Evolutionary conservation across 2,888 invertebrate species (phyloP).

Genomic region (Andrena haemorrhoa): DNA sequence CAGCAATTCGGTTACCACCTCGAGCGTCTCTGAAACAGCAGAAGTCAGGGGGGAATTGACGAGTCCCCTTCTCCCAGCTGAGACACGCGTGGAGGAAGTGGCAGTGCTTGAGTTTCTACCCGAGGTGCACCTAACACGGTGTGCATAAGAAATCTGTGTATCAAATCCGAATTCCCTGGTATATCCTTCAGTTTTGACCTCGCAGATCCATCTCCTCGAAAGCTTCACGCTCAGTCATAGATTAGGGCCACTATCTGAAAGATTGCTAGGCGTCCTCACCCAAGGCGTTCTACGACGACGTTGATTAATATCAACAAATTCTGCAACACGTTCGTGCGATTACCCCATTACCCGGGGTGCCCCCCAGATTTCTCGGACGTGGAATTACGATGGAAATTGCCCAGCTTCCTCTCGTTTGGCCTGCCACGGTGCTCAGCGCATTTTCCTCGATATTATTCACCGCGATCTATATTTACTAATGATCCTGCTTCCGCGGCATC

Average conservation of each 20-base stretch:
- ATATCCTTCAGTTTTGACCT: slow-evolving; percentile 35
- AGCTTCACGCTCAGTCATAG: background rate
- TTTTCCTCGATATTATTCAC: slow-evolving; percentile 25
- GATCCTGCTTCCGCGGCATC: slow-evolving; percentile 24
- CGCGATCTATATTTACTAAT: slow-evolving; percentile 35
- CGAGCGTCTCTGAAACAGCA: too few species aligned
- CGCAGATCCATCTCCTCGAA: slow-evolving; percentile 32
- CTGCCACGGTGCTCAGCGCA: background rate
- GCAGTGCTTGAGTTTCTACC: too few species aligned
- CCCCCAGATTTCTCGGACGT: slow-evolving; percentile 27
- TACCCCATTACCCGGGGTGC: slow-evolving; percentile 9
- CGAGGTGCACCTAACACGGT: too few species aligned
- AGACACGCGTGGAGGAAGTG: too few species aligned
- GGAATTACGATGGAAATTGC: slow-evolving; percentile 51
- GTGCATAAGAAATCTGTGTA: too few species aligned
- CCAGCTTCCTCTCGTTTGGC: slow-evolving; percentile 17
- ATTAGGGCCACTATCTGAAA: slow-evolving; percentile 39
- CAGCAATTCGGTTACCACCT: too few species aligned
- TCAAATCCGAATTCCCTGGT: too few species aligned
- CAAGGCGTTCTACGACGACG: slow-evolving; percentile 43
- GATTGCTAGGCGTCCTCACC: slow-evolving; percentile 43
- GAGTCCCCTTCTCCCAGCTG: too few species aligned
- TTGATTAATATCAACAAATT: slow-evolving; percentile 70
- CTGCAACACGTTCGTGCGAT: slow-evolving; percentile 52
- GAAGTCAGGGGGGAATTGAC: too few species aligned